Evolutionary conservation across 2,113 vertebrate genomes (phyloP).

Genomic region (Stigmatopora nigra): DNA sequence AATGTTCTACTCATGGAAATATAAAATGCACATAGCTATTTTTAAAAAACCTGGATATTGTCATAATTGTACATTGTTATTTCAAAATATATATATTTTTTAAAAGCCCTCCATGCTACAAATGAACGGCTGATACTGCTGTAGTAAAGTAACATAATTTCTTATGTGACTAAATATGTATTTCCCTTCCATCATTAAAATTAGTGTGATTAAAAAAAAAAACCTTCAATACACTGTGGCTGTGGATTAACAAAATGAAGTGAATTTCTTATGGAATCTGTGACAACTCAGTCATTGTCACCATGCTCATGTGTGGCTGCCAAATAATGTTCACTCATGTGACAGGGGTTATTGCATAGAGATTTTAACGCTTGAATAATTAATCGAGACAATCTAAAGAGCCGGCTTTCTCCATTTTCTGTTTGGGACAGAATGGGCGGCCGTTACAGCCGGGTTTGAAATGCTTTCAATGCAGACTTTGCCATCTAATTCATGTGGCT

Average conservation of each 20-base stretch:
- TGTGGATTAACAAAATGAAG: conserved; percentile 39
- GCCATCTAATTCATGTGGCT: conserved; percentile 60
- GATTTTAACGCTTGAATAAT: conserved; percentile 71
- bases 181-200: neutral
- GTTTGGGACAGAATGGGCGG: conserved; percentile 60
- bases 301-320: conserved; percentile 64
- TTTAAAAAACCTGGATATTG: too few relatives aligned
- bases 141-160: too few relatives aligned
- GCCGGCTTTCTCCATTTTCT: conserved; percentile 60
- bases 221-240: conserved; percentile 57
- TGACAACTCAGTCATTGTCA: conserved; percentile 49
- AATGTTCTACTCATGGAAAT: too few relatives aligned
- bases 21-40: too few relatives aligned
- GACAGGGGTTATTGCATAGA: conserved; percentile 72
- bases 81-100: too few relatives aligned
- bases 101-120: too few relatives aligned
- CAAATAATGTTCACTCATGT: conserved; percentile 77
- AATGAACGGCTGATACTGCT: too few relatives aligned
- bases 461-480: conserved; percentile 25
- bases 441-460: conserved; percentile 33
- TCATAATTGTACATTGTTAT: too few relatives aligned
- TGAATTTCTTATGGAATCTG: conserved; percentile 45
- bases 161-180: too few relatives aligned
- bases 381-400: conserved; percentile 71
- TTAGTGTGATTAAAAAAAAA: neutral